Base-by-base conservation (phyloP, 1,140 invertebrate genomes). In the Drosophila dunni region DNA sequence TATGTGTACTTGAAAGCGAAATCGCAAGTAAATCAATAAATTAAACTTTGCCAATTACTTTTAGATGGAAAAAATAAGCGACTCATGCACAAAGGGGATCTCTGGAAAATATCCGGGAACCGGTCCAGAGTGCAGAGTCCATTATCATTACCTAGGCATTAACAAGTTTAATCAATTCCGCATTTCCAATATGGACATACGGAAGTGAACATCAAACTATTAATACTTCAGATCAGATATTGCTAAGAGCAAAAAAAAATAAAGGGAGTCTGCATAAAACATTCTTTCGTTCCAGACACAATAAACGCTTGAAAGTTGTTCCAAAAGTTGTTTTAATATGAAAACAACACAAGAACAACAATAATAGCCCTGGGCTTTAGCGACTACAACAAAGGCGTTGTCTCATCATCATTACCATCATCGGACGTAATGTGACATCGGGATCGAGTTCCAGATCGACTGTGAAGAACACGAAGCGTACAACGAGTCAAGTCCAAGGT, bases 261-360 rank as follows among this genome's bases (percentile, higher is more conserved):
- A 34, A 63, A 40, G 64, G 60, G 51, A 38, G 29, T 61, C 48
- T 11, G 51, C 67, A 63, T 70, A 54, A 70, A 70, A 54, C 40
- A 50, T 71, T 71, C 51, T 64, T 38, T 33, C 62, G 36, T 60
- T 38, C 57, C 70, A 73, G 73, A 54, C 75, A 63, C 69, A 51
- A 75, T 71, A 69, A 74, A 68, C 48, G 53, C 73, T 89, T 75
- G 84, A 89, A 88, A 88, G 83, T 88, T 80, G 83, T 80, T 84
- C 74, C 67, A 73, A 75, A 82, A 84, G 77, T 50, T 56, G 83
- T 89, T 84, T 65, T 48, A 63, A 54, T 38, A n/a, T 38, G 44
- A 38, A 61, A 65, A 46, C 58, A 69, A 50, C 34, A 38, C 73
- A 65, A 46, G 44, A 69, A 50, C 34, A 60, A 36, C 29, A 40